phyloP scores from a whole-genome alignment of 2,888 invertebrate genomes.

The Lasioglossum leucozonium region DNA sequence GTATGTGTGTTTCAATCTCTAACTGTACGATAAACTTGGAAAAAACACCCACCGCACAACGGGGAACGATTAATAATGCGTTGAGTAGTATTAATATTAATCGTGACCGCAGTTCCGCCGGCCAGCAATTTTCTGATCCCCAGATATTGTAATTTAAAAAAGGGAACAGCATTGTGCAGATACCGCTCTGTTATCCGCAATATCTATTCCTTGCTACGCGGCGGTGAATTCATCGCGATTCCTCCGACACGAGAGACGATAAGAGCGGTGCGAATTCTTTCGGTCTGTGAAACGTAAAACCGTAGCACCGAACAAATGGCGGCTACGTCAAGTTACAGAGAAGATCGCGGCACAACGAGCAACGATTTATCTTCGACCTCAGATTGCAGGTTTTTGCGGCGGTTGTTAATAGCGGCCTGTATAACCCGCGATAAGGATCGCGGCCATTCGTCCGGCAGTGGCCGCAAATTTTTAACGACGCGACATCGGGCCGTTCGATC shows the following conservation, averaged over 20 bases:
- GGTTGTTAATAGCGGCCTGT: slow-evolving; percentile 79
- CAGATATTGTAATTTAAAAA: not conserved
- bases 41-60: not conserved
- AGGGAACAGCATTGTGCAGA: not conserved
- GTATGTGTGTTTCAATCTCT: not conserved
- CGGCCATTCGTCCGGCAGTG: slow-evolving; percentile 73
- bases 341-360: slow-evolving; percentile 65
- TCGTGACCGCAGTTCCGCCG: not conserved
- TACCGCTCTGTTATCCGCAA: slow-evolving; percentile 29
- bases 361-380: slow-evolving; percentile 79
- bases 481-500: slow-evolving; percentile 28
- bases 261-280: slow-evolving; percentile 53
- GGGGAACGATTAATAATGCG: not conserved
- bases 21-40: not conserved
- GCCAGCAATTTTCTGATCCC: not conserved
- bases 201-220: slow-evolving; percentile 13
- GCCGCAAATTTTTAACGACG: slow-evolving; percentile 75
- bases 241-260: slow-evolving; percentile 38
- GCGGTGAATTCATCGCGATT: slow-evolving; percentile 12
- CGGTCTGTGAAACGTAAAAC: slow-evolving; percentile 61
- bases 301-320: slow-evolving; percentile 63
- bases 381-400: slow-evolving; percentile 80
- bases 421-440: slow-evolving; percentile 77
- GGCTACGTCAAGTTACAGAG: slow-evolving; percentile 63
- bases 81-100: not conserved